phyloP scores from a whole-genome alignment of 2,888 invertebrate species.

The Drosophila niveifrons region DNA sequence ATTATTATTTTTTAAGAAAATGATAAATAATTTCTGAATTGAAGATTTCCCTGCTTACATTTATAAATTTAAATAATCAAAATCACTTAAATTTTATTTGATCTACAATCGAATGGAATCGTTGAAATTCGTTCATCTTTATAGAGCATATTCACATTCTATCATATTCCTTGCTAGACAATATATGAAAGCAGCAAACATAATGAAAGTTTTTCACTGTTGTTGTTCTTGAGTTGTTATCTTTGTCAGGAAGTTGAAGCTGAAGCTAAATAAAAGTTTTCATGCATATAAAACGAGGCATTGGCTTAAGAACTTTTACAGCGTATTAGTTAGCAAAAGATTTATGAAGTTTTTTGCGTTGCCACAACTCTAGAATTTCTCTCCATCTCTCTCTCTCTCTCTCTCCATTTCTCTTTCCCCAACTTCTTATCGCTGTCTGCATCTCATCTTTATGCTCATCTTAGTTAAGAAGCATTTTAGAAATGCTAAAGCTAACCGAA shows the following conservation, averaged over 20 bases:
- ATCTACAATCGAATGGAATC: too few relatives aligned
- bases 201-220: conserved; percentile 39
- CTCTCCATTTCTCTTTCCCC: background rate
- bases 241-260: conserved; percentile 36
- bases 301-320: conserved; percentile 72
- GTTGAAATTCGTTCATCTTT: background rate
- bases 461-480: conserved; percentile 49
- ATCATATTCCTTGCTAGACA: conserved; percentile 4
- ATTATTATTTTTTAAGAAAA: too few relatives aligned
- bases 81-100: too few relatives aligned
- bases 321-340: conserved; percentile 75
- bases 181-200: conserved; percentile 20
- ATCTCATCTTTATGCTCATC: conserved; percentile 25
- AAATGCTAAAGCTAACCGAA: conserved; percentile 42
- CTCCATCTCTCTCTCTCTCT: background rate
- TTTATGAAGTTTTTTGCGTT: conserved; percentile 70
- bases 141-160: conserved; percentile 1
- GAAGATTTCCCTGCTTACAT: too few relatives aligned
- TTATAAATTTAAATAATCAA: too few relatives aligned
- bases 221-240: conserved; percentile 60
- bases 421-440: conserved; percentile 19
- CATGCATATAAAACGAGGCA: conserved; percentile 67
- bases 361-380: background rate
- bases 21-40: too few relatives aligned
- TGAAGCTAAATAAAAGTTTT: conserved; percentile 68